Conservation (phyloP, 2,797 vertebrate genomes). For the Phataginus tricuspis region DNA sequence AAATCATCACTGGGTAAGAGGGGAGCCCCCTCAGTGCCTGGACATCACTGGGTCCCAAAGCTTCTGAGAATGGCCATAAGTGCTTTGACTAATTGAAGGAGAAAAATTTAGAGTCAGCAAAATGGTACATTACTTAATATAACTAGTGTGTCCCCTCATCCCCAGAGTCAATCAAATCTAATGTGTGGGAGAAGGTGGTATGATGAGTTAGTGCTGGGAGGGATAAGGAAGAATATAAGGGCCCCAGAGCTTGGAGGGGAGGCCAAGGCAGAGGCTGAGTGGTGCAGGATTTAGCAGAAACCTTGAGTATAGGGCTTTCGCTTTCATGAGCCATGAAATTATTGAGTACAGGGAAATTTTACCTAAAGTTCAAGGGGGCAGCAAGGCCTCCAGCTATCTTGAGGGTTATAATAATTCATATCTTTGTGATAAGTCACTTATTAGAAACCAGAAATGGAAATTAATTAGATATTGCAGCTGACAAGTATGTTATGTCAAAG, state of each 20-base stretch:
- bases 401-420: conserved; percentile 13
- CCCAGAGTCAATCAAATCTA: background rate
- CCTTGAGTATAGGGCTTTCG: background rate
- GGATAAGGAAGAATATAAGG: background rate
- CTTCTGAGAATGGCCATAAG: background rate
- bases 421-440: conserved; percentile 55
- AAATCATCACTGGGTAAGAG: background rate
- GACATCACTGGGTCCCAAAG: background rate
- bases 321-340: background rate
- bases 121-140: background rate
- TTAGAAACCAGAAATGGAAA: conserved; percentile 53
- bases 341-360: conserved; percentile 18
- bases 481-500: conserved; percentile 50
- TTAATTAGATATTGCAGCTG: conserved; percentile 46
- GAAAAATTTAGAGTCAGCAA: background rate
- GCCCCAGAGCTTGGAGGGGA: background rate
- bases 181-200: background rate
- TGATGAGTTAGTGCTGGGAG: background rate
- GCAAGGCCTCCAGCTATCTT: background rate
- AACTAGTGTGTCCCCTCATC: background rate
- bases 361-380: background rate
- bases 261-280: background rate
- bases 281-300: background rate
- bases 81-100: conserved; percentile 2
- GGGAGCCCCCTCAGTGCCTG: background rate